These are phyloP conservation scores for Anoura caudifer DNA, from an alignment of 2,113 vertebrate genomes.

Conservation along the genomic window DNA sequence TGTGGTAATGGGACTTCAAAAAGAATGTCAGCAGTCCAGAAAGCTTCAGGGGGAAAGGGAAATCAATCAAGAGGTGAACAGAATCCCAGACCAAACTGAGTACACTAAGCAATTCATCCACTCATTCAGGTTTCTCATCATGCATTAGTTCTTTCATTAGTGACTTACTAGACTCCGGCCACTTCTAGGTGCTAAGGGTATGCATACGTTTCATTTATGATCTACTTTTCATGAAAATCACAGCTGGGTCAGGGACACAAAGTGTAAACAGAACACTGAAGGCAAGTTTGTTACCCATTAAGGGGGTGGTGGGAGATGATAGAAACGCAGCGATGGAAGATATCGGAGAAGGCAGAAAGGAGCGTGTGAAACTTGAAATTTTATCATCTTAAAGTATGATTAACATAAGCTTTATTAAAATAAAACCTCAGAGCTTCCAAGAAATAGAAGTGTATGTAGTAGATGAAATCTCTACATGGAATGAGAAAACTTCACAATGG, in stretches of 20 bases:
- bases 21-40: conserved; percentile 60
- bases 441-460: neutral
- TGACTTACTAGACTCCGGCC: neutral
- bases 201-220: neutral
- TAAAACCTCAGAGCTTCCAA: neutral
- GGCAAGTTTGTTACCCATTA: neutral
- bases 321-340: neutral
- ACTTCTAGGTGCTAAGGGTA: neutral
- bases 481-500: neutral
- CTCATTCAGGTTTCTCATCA: neutral
- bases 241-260: neutral
- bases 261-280: neutral
- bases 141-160: neutral
- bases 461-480: neutral
- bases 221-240: neutral
- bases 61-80: conserved; percentile 15
- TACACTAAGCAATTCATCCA: neutral
- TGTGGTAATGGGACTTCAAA: conserved; percentile 72
- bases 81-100: conserved; percentile 12
- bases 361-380: neutral
- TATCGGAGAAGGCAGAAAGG: neutral
- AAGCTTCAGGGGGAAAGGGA: conserved; percentile 60
- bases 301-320: neutral
- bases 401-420: neutral
- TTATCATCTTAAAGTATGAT: neutral